Base-by-base conservation (phyloP, 2,888 invertebrate genomes). In the Fissipunctia ypsillon region DNA sequence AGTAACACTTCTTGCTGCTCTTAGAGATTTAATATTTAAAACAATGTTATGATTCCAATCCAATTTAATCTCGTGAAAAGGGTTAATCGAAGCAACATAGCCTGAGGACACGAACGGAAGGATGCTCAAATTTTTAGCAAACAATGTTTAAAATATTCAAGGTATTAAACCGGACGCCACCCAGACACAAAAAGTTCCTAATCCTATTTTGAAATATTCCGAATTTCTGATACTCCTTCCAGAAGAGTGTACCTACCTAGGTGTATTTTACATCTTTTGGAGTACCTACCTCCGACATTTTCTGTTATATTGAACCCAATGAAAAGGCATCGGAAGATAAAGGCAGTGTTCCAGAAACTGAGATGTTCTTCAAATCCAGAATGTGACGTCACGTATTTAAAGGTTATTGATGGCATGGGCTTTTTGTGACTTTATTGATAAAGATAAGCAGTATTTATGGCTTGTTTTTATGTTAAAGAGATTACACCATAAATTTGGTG, bases 251-350 rank as follows among this genome's bases (percentile, higher is more conserved):
- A 70, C n/a, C n/a, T n/a, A n/a, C n/a, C n/a, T n/a, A n/a, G n/a
- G n/a, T 61, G 25, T 73, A 59, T 57, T 56, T 38, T 74, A 59
- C 48, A 73, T 73, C 73, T 64, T 28, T 60, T 48, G 50, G 61
- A n/a, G 43, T 59, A 45, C n/a, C 56, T 59, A 48, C 31, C 59
- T 56, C 41, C 68, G 70, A 74, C 76, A 76, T 78, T 83, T 83
- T 73, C 83, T 73, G 63, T 73, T 66, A 80, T 76, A 82, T 74
- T 81, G 75, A 83, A 79, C 75, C 31, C 72, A 66, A 63, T 81
- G 81, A 85, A 85, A 76, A 83, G 80, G 76, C 72, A 78, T 63
- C 25, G 59, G 61, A 66, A 71, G 75, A 83, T 78, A 74, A 83
- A 74, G 59, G 74, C 80, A 76, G 69, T 52, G 76, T 60, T 78